phyloP scores from a whole-genome alignment of 2,113 vertebrate species.

The Gadus chalcogrammus region DNA sequence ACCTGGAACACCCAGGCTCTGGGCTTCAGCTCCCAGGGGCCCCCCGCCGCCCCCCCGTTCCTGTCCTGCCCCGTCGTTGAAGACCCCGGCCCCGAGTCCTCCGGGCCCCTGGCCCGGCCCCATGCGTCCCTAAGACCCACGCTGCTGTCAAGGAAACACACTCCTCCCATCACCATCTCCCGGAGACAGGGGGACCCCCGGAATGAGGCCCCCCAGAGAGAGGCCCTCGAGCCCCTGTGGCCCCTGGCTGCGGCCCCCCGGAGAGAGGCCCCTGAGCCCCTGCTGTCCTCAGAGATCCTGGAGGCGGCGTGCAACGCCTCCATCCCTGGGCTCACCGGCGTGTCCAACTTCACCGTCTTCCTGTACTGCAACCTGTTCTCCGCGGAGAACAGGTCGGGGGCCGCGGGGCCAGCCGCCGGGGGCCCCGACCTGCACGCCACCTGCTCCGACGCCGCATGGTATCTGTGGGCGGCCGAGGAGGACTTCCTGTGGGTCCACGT shows the following conservation, averaged over 20 bases:
- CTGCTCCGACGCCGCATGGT: slow-evolving; percentile 83
- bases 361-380: slow-evolving; percentile 82
- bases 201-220: no score
- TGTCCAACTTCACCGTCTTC: slow-evolving; percentile 86
- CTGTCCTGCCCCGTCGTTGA: slow-evolving; percentile 71
- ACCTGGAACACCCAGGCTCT: slow-evolving; percentile 82
- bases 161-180: no score
- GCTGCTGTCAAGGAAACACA: no score
- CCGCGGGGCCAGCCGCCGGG: slow-evolving; percentile 47
- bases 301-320: slow-evolving; percentile 81
- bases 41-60: slow-evolving; percentile 74
- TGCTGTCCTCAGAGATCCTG: slow-evolving; percentile 65
- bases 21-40: slow-evolving; percentile 72
- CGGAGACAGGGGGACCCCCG: no score
- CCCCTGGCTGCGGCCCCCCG: slow-evolving; percentile 4
- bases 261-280: slow-evolving; percentile 32
- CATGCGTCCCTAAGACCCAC: no score
- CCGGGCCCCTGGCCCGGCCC: no score
- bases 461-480: slow-evolving; percentile 77
- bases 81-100: neutral
- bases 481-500: slow-evolving; percentile 82
- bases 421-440: slow-evolving; percentile 69
- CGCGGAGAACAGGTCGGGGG: slow-evolving; percentile 55
- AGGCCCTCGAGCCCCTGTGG: no score
- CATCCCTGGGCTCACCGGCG: slow-evolving; percentile 71